Conservation (phyloP, 2,888 invertebrate species). For the Sphaerophoria taeniata region DNA sequence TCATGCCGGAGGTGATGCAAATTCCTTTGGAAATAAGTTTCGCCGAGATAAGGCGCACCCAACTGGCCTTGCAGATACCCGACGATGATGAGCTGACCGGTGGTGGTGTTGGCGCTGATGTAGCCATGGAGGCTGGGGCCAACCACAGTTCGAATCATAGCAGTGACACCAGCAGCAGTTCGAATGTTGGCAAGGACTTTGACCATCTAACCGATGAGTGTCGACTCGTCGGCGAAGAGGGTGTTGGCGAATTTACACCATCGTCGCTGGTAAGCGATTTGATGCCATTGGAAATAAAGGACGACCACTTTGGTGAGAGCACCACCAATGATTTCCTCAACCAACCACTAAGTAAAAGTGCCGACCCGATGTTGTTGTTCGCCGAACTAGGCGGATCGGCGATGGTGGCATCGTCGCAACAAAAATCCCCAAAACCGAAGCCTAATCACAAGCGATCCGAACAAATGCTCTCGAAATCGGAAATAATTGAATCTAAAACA, state of each 20-base stretch:
- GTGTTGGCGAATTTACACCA: conserved; percentile 42
- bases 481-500: conserved; percentile 78
- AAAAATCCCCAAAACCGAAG: conserved; percentile 53
- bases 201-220: conserved; percentile 75
- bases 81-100: conserved; percentile 54
- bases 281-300: conserved; percentile 85
- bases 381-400: conserved; percentile 35
- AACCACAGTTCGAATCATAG: conserved; percentile 66
- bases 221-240: conserved; percentile 1
- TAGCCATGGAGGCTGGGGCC: conserved; percentile 31
- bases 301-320: conserved; percentile 86
- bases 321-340: conserved; percentile 79
- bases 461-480: conserved; percentile 79
- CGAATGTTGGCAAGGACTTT: conserved; percentile 77
- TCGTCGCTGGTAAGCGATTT: conserved; percentile 57
- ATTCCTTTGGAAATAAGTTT: conserved; percentile 86
- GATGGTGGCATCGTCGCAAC: conserved; percentile 55
- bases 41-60: conserved; percentile 76
- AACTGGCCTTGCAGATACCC: conserved; percentile 63
- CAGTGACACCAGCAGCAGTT: conserved; percentile 76
- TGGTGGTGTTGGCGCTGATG: neutral
- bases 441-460: conserved; percentile 69
- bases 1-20: conserved; percentile 90
- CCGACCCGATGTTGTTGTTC: conserved; percentile 78
- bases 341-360: conserved; percentile 79